Conservation (phyloP, 2,797 vertebrate species). For the Cossypha niveicapilla region DNA sequence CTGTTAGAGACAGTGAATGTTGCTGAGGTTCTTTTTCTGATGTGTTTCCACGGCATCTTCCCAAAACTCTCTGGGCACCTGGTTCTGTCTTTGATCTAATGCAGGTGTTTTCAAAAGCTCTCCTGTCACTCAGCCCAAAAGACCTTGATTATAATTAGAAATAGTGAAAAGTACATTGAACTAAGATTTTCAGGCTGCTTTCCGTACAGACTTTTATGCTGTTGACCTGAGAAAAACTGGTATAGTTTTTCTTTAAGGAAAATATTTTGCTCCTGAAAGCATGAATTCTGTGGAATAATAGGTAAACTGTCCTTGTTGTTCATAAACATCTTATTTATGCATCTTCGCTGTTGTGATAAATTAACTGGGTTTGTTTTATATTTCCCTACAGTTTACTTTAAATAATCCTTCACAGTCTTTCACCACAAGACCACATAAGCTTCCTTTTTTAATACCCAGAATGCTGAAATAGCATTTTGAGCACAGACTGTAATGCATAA, state of each 20-base stretch:
- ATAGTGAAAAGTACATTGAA: background rate
- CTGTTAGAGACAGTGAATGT: background rate
- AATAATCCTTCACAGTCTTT: conserved; percentile 80
- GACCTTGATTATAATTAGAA: background rate
- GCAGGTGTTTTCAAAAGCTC: background rate
- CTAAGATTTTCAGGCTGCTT: conserved; percentile 7
- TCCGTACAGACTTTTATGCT: background rate
- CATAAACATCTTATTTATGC: conserved; percentile 79
- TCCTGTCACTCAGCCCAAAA: background rate
- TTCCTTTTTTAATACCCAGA: conserved; percentile 79
- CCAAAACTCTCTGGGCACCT: background rate
- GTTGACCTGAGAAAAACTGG: conserved; percentile 12
- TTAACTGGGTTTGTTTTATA: conserved; percentile 80
- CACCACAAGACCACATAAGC: conserved; percentile 77
- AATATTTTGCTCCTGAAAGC: conserved; percentile 57
- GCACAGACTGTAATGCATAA: conserved; percentile 79
- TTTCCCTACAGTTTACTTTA: conserved; percentile 80
- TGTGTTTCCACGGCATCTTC: background rate
- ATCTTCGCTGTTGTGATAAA: conserved; percentile 79
- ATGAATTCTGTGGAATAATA: conserved; percentile 69
- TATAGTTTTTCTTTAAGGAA: conserved; percentile 69
- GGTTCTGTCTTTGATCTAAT: background rate
- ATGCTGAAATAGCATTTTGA: conserved; percentile 81
- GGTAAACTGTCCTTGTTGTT: conserved; percentile 75
- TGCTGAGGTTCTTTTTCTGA: background rate